Base-by-base conservation (phyloP, 2,113 vertebrate species). In the Zosterops borbonicus region DNA sequence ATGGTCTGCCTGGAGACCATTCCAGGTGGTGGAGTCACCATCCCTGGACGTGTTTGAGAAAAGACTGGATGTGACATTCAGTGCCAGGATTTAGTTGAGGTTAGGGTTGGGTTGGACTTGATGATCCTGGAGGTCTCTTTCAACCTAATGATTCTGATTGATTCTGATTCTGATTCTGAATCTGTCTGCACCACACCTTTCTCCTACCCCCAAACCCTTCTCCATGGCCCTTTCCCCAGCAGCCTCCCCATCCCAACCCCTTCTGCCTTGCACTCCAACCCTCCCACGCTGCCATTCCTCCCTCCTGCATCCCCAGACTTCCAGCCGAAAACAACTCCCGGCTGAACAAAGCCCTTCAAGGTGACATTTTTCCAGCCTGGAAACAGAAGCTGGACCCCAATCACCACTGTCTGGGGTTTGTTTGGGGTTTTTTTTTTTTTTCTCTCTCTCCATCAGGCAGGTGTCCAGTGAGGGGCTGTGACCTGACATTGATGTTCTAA, bases 401-500 rank as follows among this genome's bases (percentile, higher is more conserved):
- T 2, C 89, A 35, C 6, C 0, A 0, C 33, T 0, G 1, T 60
- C 67, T 90, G 67, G 12, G 5, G 49, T 25, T 50, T 2, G 9
- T 37, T 11, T 49, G 10, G 39, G 10, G 3, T 35, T 18, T 39
- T 39, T 39, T 39, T 1, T 24, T 44, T 37, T 16, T 52, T 60
- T 35, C 12, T 37, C 42, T 14, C 41, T 6, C 67, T 59, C 73
- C 85, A 56, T 10, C 78, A 41, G 2, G 6, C 96, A 97, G 96
- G 95, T 96, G 96, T 95, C 85, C 79, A 10, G 52, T 1, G 56
- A 10, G 90, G 75, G 79, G 41, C 71, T 62, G 79, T 47, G 93
- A 41, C 58, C 89, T 95, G 96, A 94, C 95, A 87, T 77, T 94
- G 96, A 97, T 94, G 96, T 76, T 91, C 44, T 96, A 91, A 93